Evolutionary conservation across 1,140 invertebrate species (phyloP), one percentile per base, ranked within the genome.

Genomic region (Drosophila truncata): DNA sequence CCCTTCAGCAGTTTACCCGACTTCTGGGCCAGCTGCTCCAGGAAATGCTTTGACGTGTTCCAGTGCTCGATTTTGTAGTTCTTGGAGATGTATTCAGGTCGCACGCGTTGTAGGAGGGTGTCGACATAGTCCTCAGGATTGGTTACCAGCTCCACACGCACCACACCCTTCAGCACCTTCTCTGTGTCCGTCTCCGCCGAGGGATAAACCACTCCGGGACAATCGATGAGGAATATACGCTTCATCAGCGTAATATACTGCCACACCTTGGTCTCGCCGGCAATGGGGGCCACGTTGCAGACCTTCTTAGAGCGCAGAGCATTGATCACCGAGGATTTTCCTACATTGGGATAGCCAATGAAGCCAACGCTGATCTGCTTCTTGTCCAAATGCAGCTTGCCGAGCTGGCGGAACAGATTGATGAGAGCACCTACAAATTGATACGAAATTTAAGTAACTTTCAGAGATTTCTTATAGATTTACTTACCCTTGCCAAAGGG

Each of bases 251-350:
- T 99, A 52, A 99, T 99, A 92, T 99, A 99, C 92, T 99, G 99
- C 99, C 99, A 99, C 2, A 98, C 97, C 95, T 99, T 99, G 1
- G 99, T 99, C 94, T 99, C 99, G 9, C 99, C 99, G 74, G 99
- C 98, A 90, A 99, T 98, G 9, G 99, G 99, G 13, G 99, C 99
- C 4, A 99, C 98, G 93, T 99, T 99, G 93, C 99, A 99, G 3
- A 99, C 98, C 93, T 99, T 99, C 91, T 99, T 99, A 1, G 97
- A 96, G 69, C 97, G 95, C 31, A 99, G 92, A 1, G 99, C 98
- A 93, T 99, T 99, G 60, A 99, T 99, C 23, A 99, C 96, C 10
- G 98, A 99, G 73, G 98, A 99, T 94, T 99, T 99, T 0, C 99
- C 99, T 13, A 98, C 98, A 95, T 99, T 99, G 6, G 99, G 99